A percentile compares a stretch with the other conserved stretches of the same genome.
These are phyloP conservation scores for Limnephilus rhombicus DNA, from an alignment of 2,888 invertebrate species.

Conservation along the genomic window DNA sequence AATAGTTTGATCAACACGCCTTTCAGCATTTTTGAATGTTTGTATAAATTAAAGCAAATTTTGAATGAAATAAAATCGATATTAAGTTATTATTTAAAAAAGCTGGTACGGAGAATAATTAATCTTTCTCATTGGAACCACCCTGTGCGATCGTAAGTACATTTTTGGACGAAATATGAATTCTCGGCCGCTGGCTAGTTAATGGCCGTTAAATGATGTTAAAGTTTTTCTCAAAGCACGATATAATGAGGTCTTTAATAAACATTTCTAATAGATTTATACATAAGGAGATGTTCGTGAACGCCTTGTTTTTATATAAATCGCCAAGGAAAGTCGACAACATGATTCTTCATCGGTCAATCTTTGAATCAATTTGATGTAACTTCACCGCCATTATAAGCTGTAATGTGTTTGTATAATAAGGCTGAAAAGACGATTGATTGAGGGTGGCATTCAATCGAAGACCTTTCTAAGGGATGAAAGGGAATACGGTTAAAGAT, in stretches of 20 bases:
- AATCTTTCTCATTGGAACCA: no score
- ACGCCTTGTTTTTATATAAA: neutral
- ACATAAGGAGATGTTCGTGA: neutral
- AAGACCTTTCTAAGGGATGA: slow-evolving; percentile 42
- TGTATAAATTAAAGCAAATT: no score
- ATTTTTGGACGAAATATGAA: no score
- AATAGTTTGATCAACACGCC: no score
- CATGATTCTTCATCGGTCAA: slow-evolving; percentile 39
- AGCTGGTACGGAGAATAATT: no score
- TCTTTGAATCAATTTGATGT: slow-evolving; percentile 46
- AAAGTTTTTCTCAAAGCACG: neutral
- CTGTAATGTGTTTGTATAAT: slow-evolving; percentile 52
- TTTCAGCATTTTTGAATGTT: no score
- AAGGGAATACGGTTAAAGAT: slow-evolving; percentile 29
- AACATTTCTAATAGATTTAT: neutral
- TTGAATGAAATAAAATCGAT: no score
- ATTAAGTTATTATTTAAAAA: no score
- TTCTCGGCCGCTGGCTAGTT: no score
- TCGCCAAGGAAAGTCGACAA: neutral
- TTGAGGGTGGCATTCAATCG: slow-evolving; percentile 46
- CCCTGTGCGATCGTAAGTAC: no score
- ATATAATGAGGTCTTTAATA: neutral
- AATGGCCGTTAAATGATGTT: neutral
- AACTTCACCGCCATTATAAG: slow-evolving; percentile 43
- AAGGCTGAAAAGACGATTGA: slow-evolving; percentile 54